Evolutionary conservation across 2,113 vertebrate genomes (phyloP).

Genomic region (Pipra filicauda): DNA sequence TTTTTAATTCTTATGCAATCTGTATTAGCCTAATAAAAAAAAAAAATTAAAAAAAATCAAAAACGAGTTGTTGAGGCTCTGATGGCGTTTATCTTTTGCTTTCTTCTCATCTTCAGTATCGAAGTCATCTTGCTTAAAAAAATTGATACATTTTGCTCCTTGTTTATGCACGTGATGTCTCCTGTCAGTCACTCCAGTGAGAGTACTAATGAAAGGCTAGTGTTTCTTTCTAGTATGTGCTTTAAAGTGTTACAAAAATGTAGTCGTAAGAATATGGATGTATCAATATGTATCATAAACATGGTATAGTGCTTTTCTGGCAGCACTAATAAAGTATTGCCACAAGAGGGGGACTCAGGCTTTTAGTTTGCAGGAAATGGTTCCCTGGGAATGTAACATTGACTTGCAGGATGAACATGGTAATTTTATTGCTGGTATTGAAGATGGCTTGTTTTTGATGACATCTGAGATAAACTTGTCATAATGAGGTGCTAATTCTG

Average conservation of each 20-base stretch:
- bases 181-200: not conserved
- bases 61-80: not conserved
- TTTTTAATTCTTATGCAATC: not conserved
- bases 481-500: not conserved
- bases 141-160: not conserved
- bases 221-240: not conserved
- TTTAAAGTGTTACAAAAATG: not conserved
- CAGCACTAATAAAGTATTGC: not conserved
- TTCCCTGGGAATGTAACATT: not conserved
- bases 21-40: not conserved
- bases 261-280: not conserved
- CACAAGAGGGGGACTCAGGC: conserved; percentile 20
- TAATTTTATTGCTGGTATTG: not conserved
- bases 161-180: not conserved
- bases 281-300: not conserved
- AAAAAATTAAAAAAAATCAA: not conserved
- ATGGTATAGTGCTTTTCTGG: not conserved
- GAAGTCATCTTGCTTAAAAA: not conserved
- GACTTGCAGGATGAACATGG: not conserved
- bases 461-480: not conserved
- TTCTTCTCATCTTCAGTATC: not conserved
- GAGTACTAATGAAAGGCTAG: not conserved
- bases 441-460: not conserved
- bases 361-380: not conserved
- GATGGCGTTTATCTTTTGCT: not conserved